A percentile compares a stretch with the other conserved stretches of the same genome.
These are phyloP conservation scores for Bactericera cockerelli DNA, from an alignment of 1,140 invertebrate genomes.

Conservation along the genomic window DNA sequence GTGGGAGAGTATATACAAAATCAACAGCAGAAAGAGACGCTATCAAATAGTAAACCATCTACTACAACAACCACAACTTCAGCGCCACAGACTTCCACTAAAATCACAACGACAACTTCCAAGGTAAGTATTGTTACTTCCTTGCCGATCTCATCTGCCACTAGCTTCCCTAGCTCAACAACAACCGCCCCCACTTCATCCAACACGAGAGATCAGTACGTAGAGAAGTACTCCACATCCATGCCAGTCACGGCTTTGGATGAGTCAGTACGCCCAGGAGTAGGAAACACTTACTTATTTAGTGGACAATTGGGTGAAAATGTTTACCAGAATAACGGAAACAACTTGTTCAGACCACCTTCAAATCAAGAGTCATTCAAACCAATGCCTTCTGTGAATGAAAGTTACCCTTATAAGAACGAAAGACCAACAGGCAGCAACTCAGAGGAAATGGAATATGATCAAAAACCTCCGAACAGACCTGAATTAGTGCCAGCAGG, in stretches of 20 bases:
- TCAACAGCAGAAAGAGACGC: not conserved
- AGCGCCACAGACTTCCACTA: conserved; percentile 17
- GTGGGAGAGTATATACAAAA: conserved; percentile 7
- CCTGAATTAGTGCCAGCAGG: not conserved
- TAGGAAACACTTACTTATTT: not conserved
- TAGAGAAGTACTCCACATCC: not conserved
- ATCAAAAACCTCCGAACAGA: not conserved
- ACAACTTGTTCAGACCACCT: not conserved
- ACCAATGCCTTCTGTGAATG: conserved; percentile 1
- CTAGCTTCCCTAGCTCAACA: too few species aligned
- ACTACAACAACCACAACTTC: conserved; percentile 14
- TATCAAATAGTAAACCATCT: not conserved
- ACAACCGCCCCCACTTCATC: too few species aligned
- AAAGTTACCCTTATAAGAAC: not conserved
- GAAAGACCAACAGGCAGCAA: not conserved
- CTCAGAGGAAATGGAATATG: not conserved
- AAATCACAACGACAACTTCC: conserved; percentile 17
- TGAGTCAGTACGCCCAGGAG: not conserved
- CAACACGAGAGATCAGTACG: too few species aligned
- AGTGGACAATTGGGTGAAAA: not conserved
- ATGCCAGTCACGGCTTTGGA: not conserved
- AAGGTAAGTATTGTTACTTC: conserved; percentile 12
- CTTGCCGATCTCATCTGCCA: not conserved
- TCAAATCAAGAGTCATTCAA: conserved; percentile 3
- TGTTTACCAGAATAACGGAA: not conserved